phyloP scores from a whole-genome alignment of 2,888 invertebrate genomes.

The Atrina japonica region DNA sequence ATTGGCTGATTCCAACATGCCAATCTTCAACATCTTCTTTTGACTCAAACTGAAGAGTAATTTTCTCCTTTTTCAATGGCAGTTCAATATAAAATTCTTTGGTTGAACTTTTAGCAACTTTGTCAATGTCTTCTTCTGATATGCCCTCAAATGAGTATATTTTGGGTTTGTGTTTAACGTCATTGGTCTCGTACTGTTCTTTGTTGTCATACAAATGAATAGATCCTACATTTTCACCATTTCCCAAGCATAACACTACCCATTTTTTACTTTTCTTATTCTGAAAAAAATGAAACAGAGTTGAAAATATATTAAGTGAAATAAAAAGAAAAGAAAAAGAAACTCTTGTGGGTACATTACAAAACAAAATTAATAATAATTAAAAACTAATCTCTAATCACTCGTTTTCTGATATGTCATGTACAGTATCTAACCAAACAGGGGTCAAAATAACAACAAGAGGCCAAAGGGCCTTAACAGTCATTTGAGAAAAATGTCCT shows the following conservation, averaged over 20 bases:
- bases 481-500: no score
- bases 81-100: slow-evolving; percentile 40
- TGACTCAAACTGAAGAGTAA: slow-evolving; percentile 28
- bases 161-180: slow-evolving; percentile 15
- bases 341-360: no score
- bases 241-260: slow-evolving; percentile 8
- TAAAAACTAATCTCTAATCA: no score
- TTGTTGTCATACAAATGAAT: slow-evolving; percentile 3
- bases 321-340: no score
- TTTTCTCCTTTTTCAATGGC: slow-evolving; percentile 37
- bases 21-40: slow-evolving; percentile 23
- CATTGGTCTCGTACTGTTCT: slow-evolving; percentile 7
- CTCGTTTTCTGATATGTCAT: no score
- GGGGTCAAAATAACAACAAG: no score
- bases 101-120: slow-evolving; percentile 27
- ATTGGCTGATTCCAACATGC: slow-evolving; percentile 16
- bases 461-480: no score
- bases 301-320: not conserved
- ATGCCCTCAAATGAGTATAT: slow-evolving; percentile 18
- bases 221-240: not conserved
- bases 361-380: no score
- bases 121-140: slow-evolving; percentile 24
- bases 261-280: slow-evolving; percentile 33
- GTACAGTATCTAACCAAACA: no score
- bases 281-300: slow-evolving; percentile 28